Evolutionary conservation across 2,888 invertebrate genomes (phyloP).

Genomic region (Lithodes maja): DNA sequence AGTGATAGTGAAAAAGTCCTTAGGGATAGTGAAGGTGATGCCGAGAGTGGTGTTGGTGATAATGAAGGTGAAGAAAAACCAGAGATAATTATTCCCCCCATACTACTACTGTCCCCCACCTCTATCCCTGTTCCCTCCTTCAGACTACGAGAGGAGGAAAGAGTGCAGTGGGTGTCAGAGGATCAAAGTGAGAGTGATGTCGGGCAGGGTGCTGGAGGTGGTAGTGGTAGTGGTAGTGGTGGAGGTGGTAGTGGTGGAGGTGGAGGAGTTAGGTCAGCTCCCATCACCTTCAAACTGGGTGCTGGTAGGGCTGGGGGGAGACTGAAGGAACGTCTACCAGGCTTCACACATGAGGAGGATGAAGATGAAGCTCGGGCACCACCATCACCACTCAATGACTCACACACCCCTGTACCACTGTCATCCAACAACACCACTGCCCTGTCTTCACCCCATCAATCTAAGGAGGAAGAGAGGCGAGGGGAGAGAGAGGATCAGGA

Average conservation of each 20-base stretch:
- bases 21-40: background rate
- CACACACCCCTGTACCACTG: background rate
- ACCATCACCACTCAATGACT: background rate
- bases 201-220: background rate
- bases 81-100: conserved; percentile 17
- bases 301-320: conserved; percentile 14
- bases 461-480: background rate
- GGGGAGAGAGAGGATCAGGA: background rate
- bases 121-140: conserved; percentile 29
- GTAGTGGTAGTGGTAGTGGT: background rate
- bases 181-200: background rate
- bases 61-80: background rate
- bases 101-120: conserved; percentile 23
- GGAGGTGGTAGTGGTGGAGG: conserved; percentile 3
- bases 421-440: background rate
- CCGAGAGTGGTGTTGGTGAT: background rate
- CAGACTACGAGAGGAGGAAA: background rate
- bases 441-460: background rate
- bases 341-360: conserved; percentile 43
- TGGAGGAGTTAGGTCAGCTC: conserved; percentile 25
- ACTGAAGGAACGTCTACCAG: conserved; percentile 32
- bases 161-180: background rate
- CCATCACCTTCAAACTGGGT: conserved; percentile 49
- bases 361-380: conserved; percentile 23
- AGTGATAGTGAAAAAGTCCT: background rate